Base-by-base conservation (phyloP, 1,140 invertebrate species). In the Wiebesia pumilae region DNA sequence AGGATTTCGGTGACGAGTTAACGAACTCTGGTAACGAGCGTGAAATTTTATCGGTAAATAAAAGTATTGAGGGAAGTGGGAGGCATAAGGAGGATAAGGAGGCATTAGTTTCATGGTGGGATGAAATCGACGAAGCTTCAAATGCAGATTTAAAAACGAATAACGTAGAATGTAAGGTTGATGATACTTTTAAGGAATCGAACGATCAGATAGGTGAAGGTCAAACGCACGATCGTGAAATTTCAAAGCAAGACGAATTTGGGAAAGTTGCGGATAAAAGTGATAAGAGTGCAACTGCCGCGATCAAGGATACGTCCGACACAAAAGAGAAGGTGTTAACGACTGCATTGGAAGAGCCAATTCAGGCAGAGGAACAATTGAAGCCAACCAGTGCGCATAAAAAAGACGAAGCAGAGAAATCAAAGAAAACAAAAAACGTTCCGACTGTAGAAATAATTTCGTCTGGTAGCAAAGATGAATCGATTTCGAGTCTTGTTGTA, bases 21-120 rank as follows among this genome's bases (percentile, higher is more conserved):
- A 30, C 19, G 71, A 30, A 7, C 51, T 10, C 10, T 81, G n/a
- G n/a, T n/a, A n/a, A 30, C 40, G 21, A n/a, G 83, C 4, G 7
- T 9, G 33, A 27, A 54, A 14, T 30, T 12, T 33, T n/a, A 16
- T 7, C 58, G 16, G 40, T 21, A 0, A n/a, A 43, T 19, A 1
- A 6, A 47, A 33, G 0, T 14, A 67, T 58, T 30, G 38, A 38
- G 0, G 38, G 62, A 9, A 65, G 62, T 27, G 35, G 38, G 62
- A 9, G 47, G 62, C 16, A 27, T 35, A 2, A 24, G 1, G 10
- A 27, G 12, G 38, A 58, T 27, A 33, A n/a, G 6, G 85, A 83
- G 54, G 85, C 82, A 16, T 83, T 86, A 21, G 71, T 78, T 0
- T 47, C 79, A 0, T 86, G 85, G 85, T 83, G 85, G 85, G 85